Evolutionary conservation across 1,140 invertebrate species (phyloP).

Genomic region (Cepaea nemoralis): DNA sequence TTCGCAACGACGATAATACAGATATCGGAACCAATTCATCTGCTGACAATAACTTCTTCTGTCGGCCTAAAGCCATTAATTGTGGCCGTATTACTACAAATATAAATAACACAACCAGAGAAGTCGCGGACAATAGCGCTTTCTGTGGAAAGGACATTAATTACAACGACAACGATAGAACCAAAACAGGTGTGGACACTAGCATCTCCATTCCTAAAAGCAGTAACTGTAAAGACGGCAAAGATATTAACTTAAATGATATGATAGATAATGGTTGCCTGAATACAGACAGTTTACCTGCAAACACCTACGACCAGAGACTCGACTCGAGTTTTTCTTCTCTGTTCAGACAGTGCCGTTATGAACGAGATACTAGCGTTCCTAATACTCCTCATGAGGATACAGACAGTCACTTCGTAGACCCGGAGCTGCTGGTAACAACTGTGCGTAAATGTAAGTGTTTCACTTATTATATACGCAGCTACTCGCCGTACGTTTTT

Average conservation of each 20-base stretch:
- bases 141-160: neutral
- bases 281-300: neutral
- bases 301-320: neutral
- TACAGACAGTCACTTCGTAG: neutral
- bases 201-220: no score
- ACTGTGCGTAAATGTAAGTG: neutral
- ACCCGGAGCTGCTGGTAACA: neutral
- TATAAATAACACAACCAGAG: no score
- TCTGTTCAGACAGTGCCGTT: neutral
- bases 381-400: neutral
- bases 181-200: no score
- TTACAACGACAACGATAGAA: neutral
- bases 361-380: neutral
- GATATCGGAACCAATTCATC: no score
- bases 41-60: no score
- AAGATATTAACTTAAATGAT: neutral
- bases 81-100: no score
- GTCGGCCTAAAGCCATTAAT: no score
- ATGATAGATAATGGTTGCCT: neutral
- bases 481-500: no score
- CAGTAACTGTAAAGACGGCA: no score
- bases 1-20: no score
- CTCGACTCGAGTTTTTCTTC: neutral
- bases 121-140: neutral
- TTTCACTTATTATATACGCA: neutral